These are phyloP conservation scores for Deilephila porcellus DNA, from an alignment of 2,888 invertebrate species.

Conservation along the genomic window DNA sequence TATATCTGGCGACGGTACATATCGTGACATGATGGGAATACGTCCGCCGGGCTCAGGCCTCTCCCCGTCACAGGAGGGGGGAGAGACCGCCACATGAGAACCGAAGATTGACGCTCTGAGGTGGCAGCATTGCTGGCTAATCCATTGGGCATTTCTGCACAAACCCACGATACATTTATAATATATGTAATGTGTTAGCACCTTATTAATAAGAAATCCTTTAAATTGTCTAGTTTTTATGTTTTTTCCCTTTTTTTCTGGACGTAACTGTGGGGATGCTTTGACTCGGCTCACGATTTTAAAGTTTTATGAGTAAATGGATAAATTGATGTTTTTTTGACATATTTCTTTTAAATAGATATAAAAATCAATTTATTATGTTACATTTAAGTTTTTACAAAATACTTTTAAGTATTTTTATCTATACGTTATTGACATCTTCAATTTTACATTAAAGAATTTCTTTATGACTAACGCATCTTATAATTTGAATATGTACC, in stretches of 20 bases:
- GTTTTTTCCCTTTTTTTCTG: slow-evolving; percentile 43
- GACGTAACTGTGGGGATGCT: slow-evolving; percentile 40
- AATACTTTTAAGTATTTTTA: neutral
- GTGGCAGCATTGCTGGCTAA: neutral
- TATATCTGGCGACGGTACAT: neutral
- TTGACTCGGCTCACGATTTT: slow-evolving; percentile 37
- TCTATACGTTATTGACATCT: neutral
- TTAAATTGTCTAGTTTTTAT: slow-evolving; percentile 54
- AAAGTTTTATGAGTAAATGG: slow-evolving; percentile 14
- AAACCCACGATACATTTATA: slow-evolving; percentile 47
- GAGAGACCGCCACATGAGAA: neutral
- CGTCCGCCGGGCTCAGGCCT: slow-evolving; percentile 5
- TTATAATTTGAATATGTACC: too few species aligned
- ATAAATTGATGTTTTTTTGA: neutral
- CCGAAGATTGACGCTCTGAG: neutral
- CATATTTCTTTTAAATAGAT: neutral
- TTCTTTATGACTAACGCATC: too few species aligned
- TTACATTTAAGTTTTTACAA: neutral
- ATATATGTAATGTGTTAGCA: slow-evolving; percentile 54
- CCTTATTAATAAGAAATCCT: slow-evolving; percentile 45
- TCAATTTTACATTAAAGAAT: too few species aligned
- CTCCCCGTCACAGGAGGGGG: slow-evolving; percentile 13
- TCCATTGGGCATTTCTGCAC: slow-evolving; percentile 24
- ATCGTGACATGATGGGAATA: neutral
- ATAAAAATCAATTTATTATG: neutral